Evolutionary conservation across 2,888 invertebrate species (phyloP), one percentile per base, ranked within the genome.

Genomic region (Campoplex nolae): DNA sequence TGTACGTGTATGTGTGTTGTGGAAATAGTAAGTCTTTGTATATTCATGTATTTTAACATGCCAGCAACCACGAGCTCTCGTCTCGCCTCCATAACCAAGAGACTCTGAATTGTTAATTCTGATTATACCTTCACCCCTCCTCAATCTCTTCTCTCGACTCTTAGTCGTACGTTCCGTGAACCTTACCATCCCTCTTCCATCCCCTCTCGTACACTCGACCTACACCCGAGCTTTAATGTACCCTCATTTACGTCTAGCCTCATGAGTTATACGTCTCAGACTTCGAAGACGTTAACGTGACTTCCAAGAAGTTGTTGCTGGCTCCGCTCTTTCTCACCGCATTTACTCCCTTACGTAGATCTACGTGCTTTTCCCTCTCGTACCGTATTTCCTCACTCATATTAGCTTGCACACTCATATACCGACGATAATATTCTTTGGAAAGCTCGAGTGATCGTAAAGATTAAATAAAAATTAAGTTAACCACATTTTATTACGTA

Each of bases 101-200:
- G 87, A 87, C 88, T 13, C 45, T 91, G 91, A 92, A 92, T 92
- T 91, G 91, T 92, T 92, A 92, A 91, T 92, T 91, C 89, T 91
- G 92, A 92, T 92, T 91, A 91, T 86, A 87, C 86, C 87, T 88
- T 85, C 80, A 74, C 18, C 85, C 62, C 32, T 62, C 62, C 79
- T 75, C 82, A 74, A 62, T 67, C 73, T 81, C 76, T 78, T 73
- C 75, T 35, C 84, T 45, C 85, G 84, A 62, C 80, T 42, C 70
- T n/a, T 48, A 79, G 32, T 71, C 79, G 58, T 78, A 77, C 78
- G 54, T 56, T 68, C 73, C 67, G 81, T 38, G 67, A 78, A 76
- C 81, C 45, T 70, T 80, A 82, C 78, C 88, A 83, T 79, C 45
- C 32, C 76, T 23, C 48, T 78, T 79, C 85, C 84, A 81, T 48